Base-by-base conservation (phyloP, 2,797 vertebrate species). In the Menidia menidia region DNA sequence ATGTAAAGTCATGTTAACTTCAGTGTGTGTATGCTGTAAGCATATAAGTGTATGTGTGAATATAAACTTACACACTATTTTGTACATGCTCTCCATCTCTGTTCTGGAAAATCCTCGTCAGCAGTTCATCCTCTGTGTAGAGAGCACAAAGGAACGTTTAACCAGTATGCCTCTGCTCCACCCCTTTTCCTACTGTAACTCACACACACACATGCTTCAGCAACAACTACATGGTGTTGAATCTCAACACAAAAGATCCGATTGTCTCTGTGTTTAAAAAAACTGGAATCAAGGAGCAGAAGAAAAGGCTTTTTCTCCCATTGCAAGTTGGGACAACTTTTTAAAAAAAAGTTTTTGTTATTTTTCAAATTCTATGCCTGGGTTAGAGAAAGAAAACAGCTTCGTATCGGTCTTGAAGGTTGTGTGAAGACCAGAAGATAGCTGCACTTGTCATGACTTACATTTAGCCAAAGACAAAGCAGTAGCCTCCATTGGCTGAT, bases 1-100 rank as follows among this genome's bases (percentile, higher is more conserved):
- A 70, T 89, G 83, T 89, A 75, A 86, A 89, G 69, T 75, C 73
- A 66, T 87, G 87, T 88, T 83, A 89, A 77, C 83, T 71, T 64
- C 83, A 79, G 68, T 87, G 77, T 83, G 84, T 83, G 53, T 45
- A 51, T 65, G 25, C 11, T 47, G 53, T 43, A 16, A 32, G 48
- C 47, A 50, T 48, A 10, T 52, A 41, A 30, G 48, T 51, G 53
- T 48, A 10, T 52, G 41, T 64, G 62, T 67, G 56, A 70, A 59
- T 68, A 58, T 73, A 47, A 52, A 62, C 65, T 60, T 74, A 65
- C 72, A 50, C 9, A 25, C 11, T 50, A 75, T 65, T 69, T 50
- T 76, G 73, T 68, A 63, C 60, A 59, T 69, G 71, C 58, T 68
- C 72, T 68, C 58, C 63, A 55, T 71, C 69, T 73, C 58, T 63